These are phyloP conservation scores for Enteromius argenteus DNA, from an alignment of 2,797 vertebrate species.

Conservation along the genomic window DNA sequence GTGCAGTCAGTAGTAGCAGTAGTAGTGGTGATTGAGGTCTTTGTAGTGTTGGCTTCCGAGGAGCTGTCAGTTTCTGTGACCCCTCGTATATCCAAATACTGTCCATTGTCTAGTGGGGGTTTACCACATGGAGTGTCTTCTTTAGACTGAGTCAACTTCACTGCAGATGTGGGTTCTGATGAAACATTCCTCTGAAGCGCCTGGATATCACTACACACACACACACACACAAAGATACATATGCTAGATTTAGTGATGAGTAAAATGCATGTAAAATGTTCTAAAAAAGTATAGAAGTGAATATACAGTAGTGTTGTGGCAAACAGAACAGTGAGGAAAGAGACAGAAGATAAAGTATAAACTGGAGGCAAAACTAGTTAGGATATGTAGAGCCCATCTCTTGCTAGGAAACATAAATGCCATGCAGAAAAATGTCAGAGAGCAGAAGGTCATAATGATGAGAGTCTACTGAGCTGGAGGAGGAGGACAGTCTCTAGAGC, in stretches of 20 bases:
- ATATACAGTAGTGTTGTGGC: background rate
- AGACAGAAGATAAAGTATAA: background rate
- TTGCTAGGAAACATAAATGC: slow-evolving; percentile 17
- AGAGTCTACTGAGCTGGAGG: background rate
- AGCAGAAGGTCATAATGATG: slow-evolving; percentile 11
- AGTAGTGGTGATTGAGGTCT: slow-evolving; percentile 67
- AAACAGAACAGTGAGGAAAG: background rate
- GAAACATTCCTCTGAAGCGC: slow-evolving; percentile 85
- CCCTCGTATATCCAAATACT: slow-evolving; percentile 86
- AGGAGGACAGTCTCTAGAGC: background rate
- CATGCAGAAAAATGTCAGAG: slow-evolving; percentile 27
- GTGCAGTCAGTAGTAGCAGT: slow-evolving; percentile 70
- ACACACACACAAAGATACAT: slow-evolving; percentile 10
- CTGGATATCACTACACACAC: slow-evolving; percentile 88
- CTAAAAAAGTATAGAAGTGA: background rate
- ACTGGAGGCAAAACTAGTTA: background rate
- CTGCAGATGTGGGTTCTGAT: slow-evolving; percentile 69
- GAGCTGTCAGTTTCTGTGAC: slow-evolving; percentile 70
- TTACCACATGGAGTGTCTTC: slow-evolving; percentile 75
- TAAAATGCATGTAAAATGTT: background rate
- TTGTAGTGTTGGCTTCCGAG: slow-evolving; percentile 64
- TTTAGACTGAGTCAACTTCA: slow-evolving; percentile 75
- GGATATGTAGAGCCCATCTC: background rate
- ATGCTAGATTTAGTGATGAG: background rate
- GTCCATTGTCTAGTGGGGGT: slow-evolving; percentile 84